Conservation (phyloP, 2,888 invertebrate species). For the Chloroclystis v-ata region DNA sequence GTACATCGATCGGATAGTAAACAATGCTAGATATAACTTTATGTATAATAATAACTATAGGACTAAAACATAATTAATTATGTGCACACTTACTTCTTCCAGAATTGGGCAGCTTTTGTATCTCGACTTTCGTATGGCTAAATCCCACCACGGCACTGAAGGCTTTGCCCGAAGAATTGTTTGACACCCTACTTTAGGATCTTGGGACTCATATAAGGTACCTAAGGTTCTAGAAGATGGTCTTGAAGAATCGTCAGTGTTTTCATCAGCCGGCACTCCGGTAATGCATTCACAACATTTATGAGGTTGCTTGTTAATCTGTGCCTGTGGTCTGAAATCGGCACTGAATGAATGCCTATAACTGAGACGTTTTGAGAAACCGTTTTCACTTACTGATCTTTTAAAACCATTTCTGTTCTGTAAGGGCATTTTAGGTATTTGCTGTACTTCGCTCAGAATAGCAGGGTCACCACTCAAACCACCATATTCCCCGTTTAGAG, state of each 20-base stretch:
- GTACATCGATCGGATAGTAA: too few relatives aligned
- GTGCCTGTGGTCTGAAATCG: slow-evolving; percentile 56
- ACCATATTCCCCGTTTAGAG: slow-evolving; percentile 53
- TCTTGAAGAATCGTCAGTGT: slow-evolving; percentile 48
- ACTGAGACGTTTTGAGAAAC: slow-evolving; percentile 67
- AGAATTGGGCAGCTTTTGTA: slow-evolving; percentile 90
- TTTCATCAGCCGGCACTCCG: slow-evolving; percentile 63
- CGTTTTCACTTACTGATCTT: slow-evolving; percentile 71
- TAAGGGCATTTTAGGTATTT: slow-evolving; percentile 67
- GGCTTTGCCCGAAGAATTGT: slow-evolving; percentile 82
- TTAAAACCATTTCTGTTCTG: slow-evolving; percentile 69
- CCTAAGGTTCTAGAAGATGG: slow-evolving; percentile 63
- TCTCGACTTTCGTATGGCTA: slow-evolving; percentile 87
- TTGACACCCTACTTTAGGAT: slow-evolving; percentile 83
- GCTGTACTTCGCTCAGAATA: slow-evolving; percentile 63
- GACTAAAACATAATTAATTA: too few relatives aligned
- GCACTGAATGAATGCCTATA: slow-evolving; percentile 74
- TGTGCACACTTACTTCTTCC: slow-evolving; percentile 75
- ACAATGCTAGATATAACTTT: too few relatives aligned
- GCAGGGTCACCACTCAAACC: slow-evolving; percentile 54
- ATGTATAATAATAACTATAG: too few relatives aligned
- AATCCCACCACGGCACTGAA: slow-evolving; percentile 92
- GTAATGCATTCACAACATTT: slow-evolving; percentile 74
- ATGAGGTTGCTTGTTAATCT: slow-evolving; percentile 53
- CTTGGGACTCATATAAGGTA: slow-evolving; percentile 74